Base-by-base conservation (phyloP, 2,888 invertebrate genomes). In the Zootermopsis nevadensis region DNA sequence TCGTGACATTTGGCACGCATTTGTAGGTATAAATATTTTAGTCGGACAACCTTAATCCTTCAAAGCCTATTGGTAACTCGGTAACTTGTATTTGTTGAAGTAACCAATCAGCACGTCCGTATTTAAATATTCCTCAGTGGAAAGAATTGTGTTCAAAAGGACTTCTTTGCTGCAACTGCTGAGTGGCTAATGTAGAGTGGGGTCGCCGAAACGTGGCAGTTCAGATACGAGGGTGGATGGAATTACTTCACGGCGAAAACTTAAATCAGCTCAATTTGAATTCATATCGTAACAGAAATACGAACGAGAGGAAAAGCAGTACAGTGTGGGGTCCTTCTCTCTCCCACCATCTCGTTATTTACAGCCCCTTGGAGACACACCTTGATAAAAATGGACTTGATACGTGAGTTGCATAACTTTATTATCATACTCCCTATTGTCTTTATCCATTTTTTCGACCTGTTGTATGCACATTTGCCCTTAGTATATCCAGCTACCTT, bases 311-410 rank as follows among this genome's bases (percentile, higher is more conserved):
- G n/a, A n/a, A 60, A 35, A 35, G 27, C 7, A 24, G 31, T 55
- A 55, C 77, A 30, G 31, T 22, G 30, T 8, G 15, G 55, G 10
- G 79, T 55, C 35, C 35, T 24, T 66, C 79, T 79, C 79, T 79
- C 31, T 53, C 35, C 31, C 74, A 60, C 82, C 82, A 76, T 82
- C 55, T 86, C 85, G 85, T 86, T 86, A 85, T 85, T 85, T 86
- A 86, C 85, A 85, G 85, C 85, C 85, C 85, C 86, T 81, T 80
- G 85, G 86, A 85, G 85, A 85, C 86, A 82, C 85, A 85, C 79
- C 74, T 85, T 81, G 84, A 84, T 85, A 85, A 86, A 85, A 86
- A 86, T 86, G 85, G 85, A 85, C 86, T 83, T 81, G 84, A 84
- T 84, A 85, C 85, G 85, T 85, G 86, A 84, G 85, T 80, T 82